Evolutionary conservation across 2,113 vertebrate genomes (phyloP).

Genomic region (Apaloderma vittatum): DNA sequence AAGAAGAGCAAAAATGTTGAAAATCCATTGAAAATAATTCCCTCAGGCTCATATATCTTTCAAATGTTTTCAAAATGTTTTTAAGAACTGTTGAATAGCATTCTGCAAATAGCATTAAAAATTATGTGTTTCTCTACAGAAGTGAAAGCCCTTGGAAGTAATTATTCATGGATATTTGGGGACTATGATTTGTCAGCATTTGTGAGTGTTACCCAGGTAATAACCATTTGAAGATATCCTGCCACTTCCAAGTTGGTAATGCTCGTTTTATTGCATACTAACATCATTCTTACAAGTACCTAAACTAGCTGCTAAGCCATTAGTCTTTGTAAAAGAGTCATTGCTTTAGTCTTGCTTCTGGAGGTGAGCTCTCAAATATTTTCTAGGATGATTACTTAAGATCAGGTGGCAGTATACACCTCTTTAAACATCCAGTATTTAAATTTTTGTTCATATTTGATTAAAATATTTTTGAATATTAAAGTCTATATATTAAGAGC

Average conservation of each 20-base stretch:
- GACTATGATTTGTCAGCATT: not conserved
- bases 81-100: not conserved
- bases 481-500: not conserved
- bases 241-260: not conserved
- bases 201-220: not conserved
- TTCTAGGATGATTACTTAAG: not conserved
- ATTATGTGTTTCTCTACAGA: accelerated
- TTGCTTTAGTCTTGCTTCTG: not conserved
- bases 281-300: not conserved
- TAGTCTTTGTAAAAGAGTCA: not conserved
- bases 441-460: not conserved
- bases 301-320: not conserved
- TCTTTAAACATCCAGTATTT: not conserved
- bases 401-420: not conserved
- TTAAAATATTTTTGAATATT: not conserved
- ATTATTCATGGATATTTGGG: not conserved
- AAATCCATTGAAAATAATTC: not conserved
- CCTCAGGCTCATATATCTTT: not conserved
- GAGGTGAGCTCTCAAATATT: not conserved
- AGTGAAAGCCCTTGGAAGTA: not conserved
- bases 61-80: not conserved
- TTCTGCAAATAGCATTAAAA: not conserved
- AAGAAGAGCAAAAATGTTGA: not conserved
- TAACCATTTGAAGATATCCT: not conserved
- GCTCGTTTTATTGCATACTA: not conserved